Base-by-base conservation (phyloP, 1,140 invertebrate genomes). In the Drosophila pruinosa region DNA sequence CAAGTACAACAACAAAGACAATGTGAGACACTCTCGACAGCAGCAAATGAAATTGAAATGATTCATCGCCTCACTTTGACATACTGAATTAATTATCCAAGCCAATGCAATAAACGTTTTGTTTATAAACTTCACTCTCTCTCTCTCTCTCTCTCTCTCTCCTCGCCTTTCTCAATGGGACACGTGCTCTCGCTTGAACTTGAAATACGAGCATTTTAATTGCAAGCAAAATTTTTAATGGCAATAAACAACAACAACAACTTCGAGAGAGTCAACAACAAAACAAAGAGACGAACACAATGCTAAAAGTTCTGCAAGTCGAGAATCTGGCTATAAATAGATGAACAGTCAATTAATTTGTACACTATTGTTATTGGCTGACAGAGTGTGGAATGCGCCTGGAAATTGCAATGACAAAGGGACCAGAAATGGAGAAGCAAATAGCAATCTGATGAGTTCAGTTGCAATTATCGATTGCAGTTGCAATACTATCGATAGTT, bases 131-230 rank as follows among this genome's bases (percentile, higher is more conserved):
- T 45, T 19, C 38, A 31, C 38, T 31, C 1, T 26, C 14, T 43
- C 24, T 50, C 21, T 45, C 19, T 17, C 28, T 26, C 47, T 21
- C 63, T 38, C 34, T 72, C 38, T 21, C 17, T 10, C 12, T 19
- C 45, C 28, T 31, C 8, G 19, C 36, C 7, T 72, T 36, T 28
- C 65, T 47, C 41, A 31, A 36, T 54, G 10, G 12, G 36, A 56
- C 59, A 69, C 43, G 62, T 83, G 72, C 79, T 52, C 67, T 58
- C 62, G 65, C 56, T 74, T 85, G 81, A 85, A 85, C 81, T 85
- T 85, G 81, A 85, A 86, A 77, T 68, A 50, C 21, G 24, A 59
- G 65, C 58, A 57, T 75, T 82, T 83, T 82, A 82, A 83, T 82
- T 78, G 79, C 71, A 71, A 36, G 38, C 63, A 59, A 28, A 31